These are phyloP conservation scores for Drosophila ficusphila DNA, from an alignment of 1,140 invertebrate genomes.

Conservation along the genomic window DNA sequence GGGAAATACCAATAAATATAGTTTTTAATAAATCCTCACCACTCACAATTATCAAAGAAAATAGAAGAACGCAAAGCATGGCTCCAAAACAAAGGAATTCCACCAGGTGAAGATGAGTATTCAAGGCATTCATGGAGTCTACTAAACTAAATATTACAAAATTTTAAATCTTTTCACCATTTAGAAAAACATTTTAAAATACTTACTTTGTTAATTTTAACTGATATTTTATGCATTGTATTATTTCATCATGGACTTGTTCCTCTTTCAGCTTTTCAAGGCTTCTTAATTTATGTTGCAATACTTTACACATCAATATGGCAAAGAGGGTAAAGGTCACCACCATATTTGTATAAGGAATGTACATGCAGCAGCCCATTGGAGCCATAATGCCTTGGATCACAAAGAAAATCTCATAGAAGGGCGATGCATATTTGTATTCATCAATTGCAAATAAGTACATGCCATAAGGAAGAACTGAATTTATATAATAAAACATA, in stretches of 20 bases:
- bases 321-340: constrained; percentile 75
- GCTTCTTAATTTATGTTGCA: constrained; percentile 62
- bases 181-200: not conserved
- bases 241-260: constrained; percentile 44
- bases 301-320: constrained; percentile 68
- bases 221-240: constrained; percentile 72
- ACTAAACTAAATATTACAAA: constrained; percentile 42
- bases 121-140: constrained; percentile 63
- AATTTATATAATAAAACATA: not conserved
- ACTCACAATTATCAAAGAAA: constrained; percentile 72
- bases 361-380: constrained; percentile 82
- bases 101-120: constrained; percentile 63
- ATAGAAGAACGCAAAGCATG: constrained; percentile 70
- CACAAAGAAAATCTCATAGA: constrained; percentile 72
- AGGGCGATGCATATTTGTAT: constrained; percentile 71
- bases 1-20: not conserved
- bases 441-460: constrained; percentile 66
- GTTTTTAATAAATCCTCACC: fast-evolving
- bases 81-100: constrained; percentile 76
- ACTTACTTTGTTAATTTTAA: constrained; percentile 58
- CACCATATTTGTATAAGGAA: constrained; percentile 72
- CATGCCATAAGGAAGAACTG: constrained; percentile 78
- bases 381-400: constrained; percentile 72
- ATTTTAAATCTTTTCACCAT: too few species aligned
- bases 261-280: constrained; percentile 25